Conservation (phyloP, 2,888 invertebrate species). For the Eueremaeus valkanovi region DNA sequence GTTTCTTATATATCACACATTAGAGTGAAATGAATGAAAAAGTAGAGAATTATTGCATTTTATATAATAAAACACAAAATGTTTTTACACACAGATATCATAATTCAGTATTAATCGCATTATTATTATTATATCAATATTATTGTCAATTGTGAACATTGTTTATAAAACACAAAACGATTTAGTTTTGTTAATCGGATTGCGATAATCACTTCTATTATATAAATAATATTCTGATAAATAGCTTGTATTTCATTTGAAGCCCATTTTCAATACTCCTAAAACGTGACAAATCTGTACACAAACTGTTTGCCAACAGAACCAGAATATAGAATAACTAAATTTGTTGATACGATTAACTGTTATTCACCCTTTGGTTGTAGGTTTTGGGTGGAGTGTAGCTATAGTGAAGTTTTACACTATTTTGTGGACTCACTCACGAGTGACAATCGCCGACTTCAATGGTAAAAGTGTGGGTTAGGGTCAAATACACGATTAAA, state of each 20-base stretch:
- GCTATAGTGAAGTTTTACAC: not conserved
- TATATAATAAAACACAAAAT: not conserved
- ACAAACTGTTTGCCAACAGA: not conserved
- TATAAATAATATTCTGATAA: not conserved
- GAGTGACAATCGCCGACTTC: not conserved
- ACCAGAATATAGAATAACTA: not conserved
- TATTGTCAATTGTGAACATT: not conserved
- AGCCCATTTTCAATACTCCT: not conserved
- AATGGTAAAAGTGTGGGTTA: conserved; percentile 20
- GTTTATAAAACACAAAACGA: not conserved
- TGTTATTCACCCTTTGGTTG: not conserved
- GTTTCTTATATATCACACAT: not conserved
- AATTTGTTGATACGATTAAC: not conserved
- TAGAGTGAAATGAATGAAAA: not conserved
- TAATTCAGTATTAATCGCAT: not conserved
- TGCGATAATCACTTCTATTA: not conserved
- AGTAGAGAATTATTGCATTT: not conserved
- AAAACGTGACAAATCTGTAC: not conserved
- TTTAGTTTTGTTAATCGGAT: not conserved
- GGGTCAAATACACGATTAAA: not conserved
- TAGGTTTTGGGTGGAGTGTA: conserved; percentile 12
- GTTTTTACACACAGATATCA: not conserved
- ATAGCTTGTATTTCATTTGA: not conserved
- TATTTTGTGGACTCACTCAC: not conserved
- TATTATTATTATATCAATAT: not conserved